Evolutionary conservation across 2,797 vertebrate species (phyloP).

Genomic region (Falco berigora): DNA sequence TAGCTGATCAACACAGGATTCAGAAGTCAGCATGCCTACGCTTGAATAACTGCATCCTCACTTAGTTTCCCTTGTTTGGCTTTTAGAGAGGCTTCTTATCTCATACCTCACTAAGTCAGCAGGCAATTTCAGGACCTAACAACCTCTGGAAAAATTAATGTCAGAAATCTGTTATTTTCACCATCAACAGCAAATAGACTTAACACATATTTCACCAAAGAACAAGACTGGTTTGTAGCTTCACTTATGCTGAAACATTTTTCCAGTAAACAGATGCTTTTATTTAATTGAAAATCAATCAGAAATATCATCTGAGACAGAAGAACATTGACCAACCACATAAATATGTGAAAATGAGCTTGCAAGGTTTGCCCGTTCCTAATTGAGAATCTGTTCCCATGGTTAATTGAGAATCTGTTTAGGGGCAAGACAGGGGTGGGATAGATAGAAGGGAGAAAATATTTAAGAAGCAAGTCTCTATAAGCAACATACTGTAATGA

Average conservation of each 20-base stretch:
- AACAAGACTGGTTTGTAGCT: neutral
- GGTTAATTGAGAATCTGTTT: conserved; percentile 54
- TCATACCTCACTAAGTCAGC: neutral
- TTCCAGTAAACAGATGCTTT: conserved; percentile 45
- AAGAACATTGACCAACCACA: conserved; percentile 32
- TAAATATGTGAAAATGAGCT: conserved; percentile 37
- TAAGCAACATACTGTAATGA: neutral
- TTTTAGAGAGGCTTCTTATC: neutral
- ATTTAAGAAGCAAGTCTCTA: conserved; percentile 32
- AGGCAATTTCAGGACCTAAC: neutral
- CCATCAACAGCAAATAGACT: neutral
- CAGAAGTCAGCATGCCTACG: neutral
- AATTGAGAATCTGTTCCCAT: conserved; percentile 42
- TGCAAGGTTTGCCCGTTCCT: neutral
- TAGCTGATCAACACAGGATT: neutral
- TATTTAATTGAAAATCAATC: conserved; percentile 54
- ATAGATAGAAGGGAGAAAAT: conserved; percentile 22
- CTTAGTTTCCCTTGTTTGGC: neutral
- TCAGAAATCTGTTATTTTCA: neutral
- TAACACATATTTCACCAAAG: neutral
- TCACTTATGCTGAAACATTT: neutral
- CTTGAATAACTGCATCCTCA: neutral
- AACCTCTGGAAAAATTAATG: neutral
- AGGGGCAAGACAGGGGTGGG: conserved; percentile 14
- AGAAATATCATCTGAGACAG: conserved; percentile 36